Base-by-base conservation (phyloP, 2,113 vertebrate species). In the Sylvietta virens region DNA sequence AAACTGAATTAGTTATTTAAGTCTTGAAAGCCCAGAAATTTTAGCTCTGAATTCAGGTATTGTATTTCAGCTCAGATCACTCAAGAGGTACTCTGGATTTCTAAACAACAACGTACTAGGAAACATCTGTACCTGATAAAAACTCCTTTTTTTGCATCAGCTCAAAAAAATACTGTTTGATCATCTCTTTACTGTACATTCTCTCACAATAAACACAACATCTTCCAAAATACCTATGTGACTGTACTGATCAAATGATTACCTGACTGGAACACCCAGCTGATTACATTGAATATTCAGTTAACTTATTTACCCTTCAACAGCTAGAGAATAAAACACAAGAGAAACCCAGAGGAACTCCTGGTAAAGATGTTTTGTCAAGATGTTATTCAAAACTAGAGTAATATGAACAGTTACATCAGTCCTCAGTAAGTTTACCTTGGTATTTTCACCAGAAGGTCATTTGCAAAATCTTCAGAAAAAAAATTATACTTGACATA, bases 211-310 rank as follows among this genome's bases (percentile, higher is more conserved):
- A 94, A 93, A 92, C 53, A 82, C 40, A 76, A 5, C 42, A 30
- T 37, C 45, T 81, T 92, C 57, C 47, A 72, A 82, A 88, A 91
- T 35, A 93, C 31, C 42, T 73, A 14, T 57, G 40, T 64, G 58
- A 70, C 54, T 79, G 39, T 35, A 84, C 60, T 71, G 73, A 92
- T 79, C 18, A 0, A 88, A 79, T 67, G 60, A 96, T 76, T 90
- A 86, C 23, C 40, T 33, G 57, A 88, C 70, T 23, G 86, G 40
- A 95, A 93, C 65, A 92, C 56, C 53, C 71, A 84, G 45, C 57
- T 86, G 90, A 95, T 97, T 95, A 95, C 80, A 89, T 4, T 84
- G 89, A 95, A 95, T 93, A 96, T 93, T 93, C 90, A 94, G 93
- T 82, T 95, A 93, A 88, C 60, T 90, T 82, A 85, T 67, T 87